Evolutionary conservation across 2,113 vertebrate species (phyloP).

Genomic region (Oceanodroma tethys): DNA sequence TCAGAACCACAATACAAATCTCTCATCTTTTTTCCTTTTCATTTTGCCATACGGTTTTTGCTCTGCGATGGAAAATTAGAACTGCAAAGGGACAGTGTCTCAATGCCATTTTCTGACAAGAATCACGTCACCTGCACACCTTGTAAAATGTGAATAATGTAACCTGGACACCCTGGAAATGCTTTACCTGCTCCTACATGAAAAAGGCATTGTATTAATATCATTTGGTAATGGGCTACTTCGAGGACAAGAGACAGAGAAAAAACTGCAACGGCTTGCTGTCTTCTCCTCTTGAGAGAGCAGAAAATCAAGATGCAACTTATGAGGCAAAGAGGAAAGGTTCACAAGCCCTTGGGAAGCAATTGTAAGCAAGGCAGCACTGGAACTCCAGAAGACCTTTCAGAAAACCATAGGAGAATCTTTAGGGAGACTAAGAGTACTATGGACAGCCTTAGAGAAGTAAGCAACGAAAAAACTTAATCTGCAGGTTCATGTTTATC

Average conservation of each 20-base stretch:
- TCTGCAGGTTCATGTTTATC: neutral
- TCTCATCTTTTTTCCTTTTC: neutral
- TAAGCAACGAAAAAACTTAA: neutral
- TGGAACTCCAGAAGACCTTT: neutral
- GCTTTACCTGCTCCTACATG: neutral
- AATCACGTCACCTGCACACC: neutral
- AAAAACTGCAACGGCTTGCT: neutral
- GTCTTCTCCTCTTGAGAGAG: neutral
- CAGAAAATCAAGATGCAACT: neutral
- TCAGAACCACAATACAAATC: neutral
- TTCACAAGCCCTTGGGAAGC: neutral
- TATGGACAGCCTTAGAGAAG: neutral
- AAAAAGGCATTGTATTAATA: neutral
- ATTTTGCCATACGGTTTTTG: neutral
- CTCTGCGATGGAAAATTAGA: neutral
- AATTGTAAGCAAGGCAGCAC: neutral
- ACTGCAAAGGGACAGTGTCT: neutral
- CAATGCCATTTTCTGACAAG: neutral
- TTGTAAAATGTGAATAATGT: neutral
- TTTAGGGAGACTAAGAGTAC: neutral
- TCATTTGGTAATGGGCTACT: neutral
- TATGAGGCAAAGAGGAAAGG: neutral
- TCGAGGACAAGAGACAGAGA: neutral
- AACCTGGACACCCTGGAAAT: neutral
- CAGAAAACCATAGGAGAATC: neutral